These are phyloP conservation scores for Epinotia bilunana DNA, from an alignment of 2,888 invertebrate genomes.

Conservation along the genomic window DNA sequence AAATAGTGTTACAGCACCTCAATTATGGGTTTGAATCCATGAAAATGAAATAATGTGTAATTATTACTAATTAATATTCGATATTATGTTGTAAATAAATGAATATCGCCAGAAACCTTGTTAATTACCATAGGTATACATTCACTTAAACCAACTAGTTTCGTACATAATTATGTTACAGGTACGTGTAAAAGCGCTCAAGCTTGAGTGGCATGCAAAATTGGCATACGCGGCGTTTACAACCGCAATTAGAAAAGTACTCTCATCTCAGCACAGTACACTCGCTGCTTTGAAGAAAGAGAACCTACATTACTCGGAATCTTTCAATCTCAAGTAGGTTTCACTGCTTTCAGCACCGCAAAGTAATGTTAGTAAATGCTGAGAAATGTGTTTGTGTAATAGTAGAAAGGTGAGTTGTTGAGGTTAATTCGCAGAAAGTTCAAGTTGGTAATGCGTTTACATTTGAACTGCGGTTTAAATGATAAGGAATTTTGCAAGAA, in stretches of 20 bases:
- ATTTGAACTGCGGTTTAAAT: background rate
- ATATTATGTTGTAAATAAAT: too few species aligned
- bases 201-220: slow-evolving; percentile 55
- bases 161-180: slow-evolving; percentile 25
- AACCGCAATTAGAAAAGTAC: slow-evolving; percentile 54
- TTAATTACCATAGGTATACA: too few species aligned
- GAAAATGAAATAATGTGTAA: too few species aligned
- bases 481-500: background rate
- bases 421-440: background rate
- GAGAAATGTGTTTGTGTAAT: background rate
- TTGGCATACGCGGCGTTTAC: slow-evolving; percentile 53
- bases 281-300: slow-evolving; percentile 20
- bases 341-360: slow-evolving; percentile 4
- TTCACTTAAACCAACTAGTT: background rate
- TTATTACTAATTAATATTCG: too few species aligned
- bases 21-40: too few species aligned
- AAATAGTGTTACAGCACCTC: too few species aligned
- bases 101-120: too few species aligned
- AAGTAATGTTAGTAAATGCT: background rate
- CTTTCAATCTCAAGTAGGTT: slow-evolving; percentile 15
- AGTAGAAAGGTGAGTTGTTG: too few species aligned
- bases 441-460: background rate
- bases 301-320: slow-evolving; percentile 20
- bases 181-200: slow-evolving; percentile 48
- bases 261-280: slow-evolving; percentile 15